Percentiles rank a stretch among this genome's conserved stretches.
Evolutionary conservation across 2,113 vertebrate genomes (phyloP).

Genomic region (Colaptes auratus): DNA sequence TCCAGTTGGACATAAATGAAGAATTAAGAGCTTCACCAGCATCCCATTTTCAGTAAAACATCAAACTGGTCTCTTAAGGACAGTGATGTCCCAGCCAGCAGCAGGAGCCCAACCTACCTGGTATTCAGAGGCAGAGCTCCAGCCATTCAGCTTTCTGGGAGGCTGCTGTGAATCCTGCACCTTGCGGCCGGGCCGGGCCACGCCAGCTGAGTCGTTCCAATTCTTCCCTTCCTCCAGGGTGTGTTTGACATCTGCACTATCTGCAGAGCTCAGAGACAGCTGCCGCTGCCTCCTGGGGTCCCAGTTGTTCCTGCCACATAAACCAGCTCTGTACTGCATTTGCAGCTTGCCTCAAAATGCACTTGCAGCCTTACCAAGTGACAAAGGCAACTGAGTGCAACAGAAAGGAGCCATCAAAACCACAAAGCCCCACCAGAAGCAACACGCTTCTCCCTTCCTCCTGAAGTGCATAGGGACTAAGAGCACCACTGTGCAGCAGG

Average conservation of each 20-base stretch:
- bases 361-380: background rate
- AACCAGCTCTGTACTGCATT: background rate
- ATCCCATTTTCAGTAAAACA: background rate
- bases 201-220: constrained; percentile 62
- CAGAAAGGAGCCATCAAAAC: background rate
- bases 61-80: background rate
- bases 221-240: constrained; percentile 82
- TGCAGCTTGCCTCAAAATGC: background rate
- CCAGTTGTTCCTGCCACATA: constrained; percentile 85
- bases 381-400: background rate
- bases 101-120: constrained; percentile 75
- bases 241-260: constrained; percentile 82
- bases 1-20: background rate
- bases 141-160: constrained; percentile 82
- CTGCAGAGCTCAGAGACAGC: constrained; percentile 85
- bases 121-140: constrained; percentile 80
- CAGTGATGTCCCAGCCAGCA: rapidly evolving
- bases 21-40: background rate
- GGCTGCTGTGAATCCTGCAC: constrained; percentile 77
- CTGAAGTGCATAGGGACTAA: background rate
- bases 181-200: constrained; percentile 74
- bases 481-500: background rate
- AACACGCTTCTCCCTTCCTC: background rate
- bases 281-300: constrained; percentile 84
- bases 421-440: background rate